Conservation (phyloP, 2,888 invertebrate genomes). For the Phaonia tiefii region DNA sequence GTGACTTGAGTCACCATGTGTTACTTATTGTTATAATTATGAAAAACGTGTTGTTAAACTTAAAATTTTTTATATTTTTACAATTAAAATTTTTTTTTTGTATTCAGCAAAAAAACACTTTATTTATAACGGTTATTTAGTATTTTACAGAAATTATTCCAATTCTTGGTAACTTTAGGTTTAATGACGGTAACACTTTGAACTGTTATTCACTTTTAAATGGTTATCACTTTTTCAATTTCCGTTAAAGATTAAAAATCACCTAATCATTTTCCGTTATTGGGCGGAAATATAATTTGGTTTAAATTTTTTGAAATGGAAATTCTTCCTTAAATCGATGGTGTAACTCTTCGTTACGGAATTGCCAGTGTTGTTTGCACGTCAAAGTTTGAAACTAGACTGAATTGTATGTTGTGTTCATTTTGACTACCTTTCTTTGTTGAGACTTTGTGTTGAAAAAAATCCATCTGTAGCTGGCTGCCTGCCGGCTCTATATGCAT, state of each 20-base stretch:
- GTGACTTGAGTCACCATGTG: slow-evolving; percentile 44
- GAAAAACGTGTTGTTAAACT: background rate
- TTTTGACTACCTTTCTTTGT: slow-evolving; percentile 78
- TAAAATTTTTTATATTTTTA: background rate
- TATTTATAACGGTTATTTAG: too few relatives aligned
- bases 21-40: slow-evolving; percentile 7
- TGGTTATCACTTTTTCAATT: background rate
- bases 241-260: background rate
- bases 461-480: slow-evolving; percentile 47
- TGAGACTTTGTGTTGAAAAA: slow-evolving; percentile 71
- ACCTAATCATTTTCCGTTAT: background rate
- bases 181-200: too few relatives aligned
- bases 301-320: too few relatives aligned
- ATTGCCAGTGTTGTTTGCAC: slow-evolving; percentile 69
- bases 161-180: too few relatives aligned
- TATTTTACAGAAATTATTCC: too few relatives aligned
- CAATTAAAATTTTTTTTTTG: slow-evolving; percentile 3
- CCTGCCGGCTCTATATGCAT: background rate
- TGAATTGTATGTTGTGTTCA: slow-evolving; percentile 75
- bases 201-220: background rate
- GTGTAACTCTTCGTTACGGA: background rate
- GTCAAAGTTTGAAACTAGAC: slow-evolving; percentile 78
- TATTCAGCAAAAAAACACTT: background rate
- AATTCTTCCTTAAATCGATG: slow-evolving; percentile 37
- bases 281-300: slow-evolving; percentile 66